A percentile compares a stretch with the other conserved stretches of the same genome.
Conservation (phyloP, 2,113 vertebrate species). For the Epinephelus fuscoguttatus region DNA sequence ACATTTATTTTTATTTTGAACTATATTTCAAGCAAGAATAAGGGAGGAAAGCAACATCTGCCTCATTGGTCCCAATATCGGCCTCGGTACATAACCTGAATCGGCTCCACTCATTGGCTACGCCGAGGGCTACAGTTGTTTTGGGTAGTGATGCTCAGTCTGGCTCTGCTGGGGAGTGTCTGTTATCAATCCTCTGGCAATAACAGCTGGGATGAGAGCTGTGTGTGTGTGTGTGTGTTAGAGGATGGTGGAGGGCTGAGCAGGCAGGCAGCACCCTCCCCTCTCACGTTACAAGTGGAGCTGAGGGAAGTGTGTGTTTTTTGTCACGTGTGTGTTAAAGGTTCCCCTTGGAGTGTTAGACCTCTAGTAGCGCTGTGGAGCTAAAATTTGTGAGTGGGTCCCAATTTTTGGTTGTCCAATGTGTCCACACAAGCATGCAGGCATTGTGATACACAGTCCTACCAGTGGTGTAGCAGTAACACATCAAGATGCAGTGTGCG, state of each 20-base stretch:
- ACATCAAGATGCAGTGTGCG: too few species aligned
- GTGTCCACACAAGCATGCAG: not conserved
- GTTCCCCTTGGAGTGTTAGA: not conserved
- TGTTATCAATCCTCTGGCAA: conserved; percentile 20
- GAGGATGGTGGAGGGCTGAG: not conserved
- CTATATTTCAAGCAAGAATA: too few species aligned
- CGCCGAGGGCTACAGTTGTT: not conserved
- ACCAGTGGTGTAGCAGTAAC: not conserved
- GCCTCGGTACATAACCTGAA: not conserved
- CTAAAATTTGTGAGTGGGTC: not conserved
- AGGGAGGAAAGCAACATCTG: not conserved
- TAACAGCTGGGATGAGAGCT: conserved; percentile 17
- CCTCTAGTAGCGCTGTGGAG: not conserved
- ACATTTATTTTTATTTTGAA: not conserved
- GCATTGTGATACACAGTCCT: too few species aligned
- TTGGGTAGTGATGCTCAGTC: conserved; percentile 28
- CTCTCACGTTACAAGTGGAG: conserved; percentile 28
- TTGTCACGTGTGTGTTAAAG: conserved; percentile 8
- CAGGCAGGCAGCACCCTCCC: conserved; percentile 17
- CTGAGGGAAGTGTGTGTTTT: conserved; percentile 10
- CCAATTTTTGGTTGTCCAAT: not conserved
- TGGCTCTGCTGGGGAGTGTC: conserved; percentile 26
- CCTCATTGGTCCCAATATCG: not conserved
- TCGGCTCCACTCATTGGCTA: not conserved
- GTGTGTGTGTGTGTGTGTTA: not conserved